Evolutionary conservation across 2,888 invertebrate species (phyloP).

Genomic region (Drosophila phalerata): DNA sequence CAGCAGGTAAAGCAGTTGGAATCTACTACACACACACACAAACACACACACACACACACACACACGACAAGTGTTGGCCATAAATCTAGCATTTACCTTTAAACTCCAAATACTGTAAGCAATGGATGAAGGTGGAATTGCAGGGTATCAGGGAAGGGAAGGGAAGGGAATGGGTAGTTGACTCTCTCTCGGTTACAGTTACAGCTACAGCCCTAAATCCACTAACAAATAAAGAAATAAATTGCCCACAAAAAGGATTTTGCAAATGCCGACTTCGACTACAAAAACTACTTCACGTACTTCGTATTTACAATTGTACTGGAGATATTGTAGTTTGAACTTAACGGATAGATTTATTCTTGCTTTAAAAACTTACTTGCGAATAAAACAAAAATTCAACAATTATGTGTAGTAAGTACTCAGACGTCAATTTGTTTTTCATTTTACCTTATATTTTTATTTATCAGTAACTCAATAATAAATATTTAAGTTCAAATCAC

Average conservation of each 20-base stretch:
- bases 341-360: slow-evolving; percentile 44
- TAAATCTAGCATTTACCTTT: slow-evolving; percentile 81
- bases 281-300: slow-evolving; percentile 51
- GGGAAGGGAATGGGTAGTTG: slow-evolving; percentile 1
- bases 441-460: not conserved
- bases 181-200: slow-evolving; percentile 29
- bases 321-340: slow-evolving; percentile 30
- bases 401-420: slow-evolving; percentile 11
- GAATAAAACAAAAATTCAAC: slow-evolving; percentile 20
- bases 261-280: slow-evolving; percentile 75
- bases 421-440: slow-evolving; percentile 1
- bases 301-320: slow-evolving; percentile 58
- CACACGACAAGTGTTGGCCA: slow-evolving; percentile 66
- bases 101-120: slow-evolving; percentile 77
- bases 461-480: not conserved
- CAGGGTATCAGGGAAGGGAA: slow-evolving; percentile 13
- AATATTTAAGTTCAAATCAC: not conserved
- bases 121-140: slow-evolving; percentile 34
- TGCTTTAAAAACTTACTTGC: slow-evolving; percentile 11
- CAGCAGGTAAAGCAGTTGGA: slow-evolving; percentile 46
- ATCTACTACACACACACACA: slow-evolving; percentile 24
- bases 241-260: slow-evolving; percentile 82
- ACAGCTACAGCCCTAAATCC: slow-evolving; percentile 72
- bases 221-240: slow-evolving; percentile 82
- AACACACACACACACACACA: slow-evolving; percentile 16